These are phyloP conservation scores for Hemichromis elongatus DNA, from an alignment of 2,113 vertebrate species.

Conservation along the genomic window DNA sequence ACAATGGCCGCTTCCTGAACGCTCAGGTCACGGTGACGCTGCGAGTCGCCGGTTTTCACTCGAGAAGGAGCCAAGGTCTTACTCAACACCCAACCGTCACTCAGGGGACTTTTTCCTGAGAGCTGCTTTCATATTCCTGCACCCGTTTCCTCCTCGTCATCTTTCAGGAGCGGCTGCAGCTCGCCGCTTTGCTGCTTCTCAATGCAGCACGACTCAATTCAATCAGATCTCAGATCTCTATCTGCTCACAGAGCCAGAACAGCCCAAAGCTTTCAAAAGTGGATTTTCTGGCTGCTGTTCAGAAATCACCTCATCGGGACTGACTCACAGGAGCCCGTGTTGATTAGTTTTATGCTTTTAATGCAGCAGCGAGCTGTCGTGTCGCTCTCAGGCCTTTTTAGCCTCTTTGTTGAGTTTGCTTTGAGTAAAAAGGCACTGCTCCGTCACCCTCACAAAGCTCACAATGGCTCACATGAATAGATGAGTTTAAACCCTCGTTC, in stretches of 20 bases:
- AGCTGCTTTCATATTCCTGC: background rate
- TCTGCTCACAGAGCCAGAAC: background rate
- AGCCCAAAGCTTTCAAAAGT: background rate
- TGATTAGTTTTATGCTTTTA: background rate
- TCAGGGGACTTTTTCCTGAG: background rate
- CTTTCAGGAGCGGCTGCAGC: background rate
- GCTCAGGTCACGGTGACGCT: conserved; percentile 41
- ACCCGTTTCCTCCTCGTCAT: background rate
- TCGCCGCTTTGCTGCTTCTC: background rate
- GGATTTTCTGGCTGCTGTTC: background rate
- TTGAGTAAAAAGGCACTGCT: background rate
- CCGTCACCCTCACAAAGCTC: background rate
- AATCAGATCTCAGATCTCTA: background rate
- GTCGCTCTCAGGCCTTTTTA: background rate
- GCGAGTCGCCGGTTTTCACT: conserved; percentile 24
- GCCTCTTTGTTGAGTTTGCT: background rate
- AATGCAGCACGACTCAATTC: background rate
- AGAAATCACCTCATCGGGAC: background rate
- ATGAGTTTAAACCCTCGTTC: background rate
- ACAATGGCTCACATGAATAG: background rate
- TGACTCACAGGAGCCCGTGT: background rate
- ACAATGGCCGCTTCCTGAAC: conserved; percentile 88
- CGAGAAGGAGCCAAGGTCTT: conserved; percentile 34
- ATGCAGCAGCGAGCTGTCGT: background rate
- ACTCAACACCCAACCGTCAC: conserved; percentile 5